Base-by-base conservation (phyloP, 2,888 invertebrate genomes). In the Coleophora flavipennella region DNA sequence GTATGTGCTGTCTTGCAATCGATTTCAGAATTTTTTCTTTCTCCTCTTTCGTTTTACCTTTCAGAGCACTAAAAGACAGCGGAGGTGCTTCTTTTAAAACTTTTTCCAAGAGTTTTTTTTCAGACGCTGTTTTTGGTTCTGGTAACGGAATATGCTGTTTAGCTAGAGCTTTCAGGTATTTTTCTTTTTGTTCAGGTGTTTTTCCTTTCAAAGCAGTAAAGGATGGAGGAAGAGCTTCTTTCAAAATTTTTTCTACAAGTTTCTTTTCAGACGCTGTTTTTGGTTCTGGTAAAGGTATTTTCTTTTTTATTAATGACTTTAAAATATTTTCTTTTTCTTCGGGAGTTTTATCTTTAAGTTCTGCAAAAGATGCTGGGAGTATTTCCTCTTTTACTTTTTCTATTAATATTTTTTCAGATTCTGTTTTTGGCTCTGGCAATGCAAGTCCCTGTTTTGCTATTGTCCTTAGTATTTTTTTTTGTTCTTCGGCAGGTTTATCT, bases 141-240 rank as follows among this genome's bases (percentile, higher is more conserved):
- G 55, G 55, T n/a, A 56, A 41, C 20, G 55, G 57, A 14, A 59
- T 28, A 1, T 62, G 63, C 7, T 44, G 35, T 36, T 46, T 46
- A 1, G 51, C 57, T 13, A 54, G 33, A 1, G 45, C 50, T 41
- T 38, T 51, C 0, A 63, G 34, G 20, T 59, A 54, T 39, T 54
- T 57, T 46, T 62, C 63, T 47, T 66, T 62, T 35, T 62, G 50
- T 13, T 39, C 45, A 12, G 44, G 39, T 1, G 55, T 42, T 40
- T 62, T 60, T 0, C 62, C 65, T 44, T 58, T 55, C 7, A 67
- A 41, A 3, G 55, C 48, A 8, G 50, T 49, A 6, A 55, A 13
- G 1, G 52, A 61, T n/a, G 50, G 56, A 20, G 20, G 51, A 8
- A 51, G 49, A 20, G 46, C n/a, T 20, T 20, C 20, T 20, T 20